These are phyloP conservation scores for Leucania comma DNA, from an alignment of 2,888 invertebrate genomes.

Conservation along the genomic window DNA sequence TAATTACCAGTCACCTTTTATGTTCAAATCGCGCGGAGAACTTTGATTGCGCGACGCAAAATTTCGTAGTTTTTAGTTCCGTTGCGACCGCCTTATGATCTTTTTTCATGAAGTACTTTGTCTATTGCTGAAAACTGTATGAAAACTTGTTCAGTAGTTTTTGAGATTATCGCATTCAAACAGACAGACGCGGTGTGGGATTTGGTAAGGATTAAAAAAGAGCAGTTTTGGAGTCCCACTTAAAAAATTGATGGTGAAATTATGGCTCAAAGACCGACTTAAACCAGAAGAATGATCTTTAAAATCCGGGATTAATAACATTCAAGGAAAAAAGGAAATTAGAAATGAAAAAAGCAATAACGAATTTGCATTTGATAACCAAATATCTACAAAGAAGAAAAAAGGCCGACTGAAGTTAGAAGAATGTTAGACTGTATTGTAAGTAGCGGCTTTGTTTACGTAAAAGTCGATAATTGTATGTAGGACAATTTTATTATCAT, in stretches of 20 bases:
- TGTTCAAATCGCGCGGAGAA: too few relatives aligned
- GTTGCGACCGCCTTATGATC: too few relatives aligned
- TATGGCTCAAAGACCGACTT: slow-evolving; percentile 14
- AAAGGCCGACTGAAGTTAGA: background rate
- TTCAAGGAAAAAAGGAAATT: slow-evolving; percentile 4
- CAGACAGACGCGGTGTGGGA: too few relatives aligned
- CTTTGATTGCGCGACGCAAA: too few relatives aligned
- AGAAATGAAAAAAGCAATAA: slow-evolving; percentile 6
- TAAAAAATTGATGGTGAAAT: slow-evolving; percentile 29
- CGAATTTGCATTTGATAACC: background rate
- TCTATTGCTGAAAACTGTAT: too few relatives aligned
- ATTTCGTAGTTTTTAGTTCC: too few relatives aligned
- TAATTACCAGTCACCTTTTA: too few relatives aligned
- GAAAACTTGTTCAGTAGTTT: too few relatives aligned
- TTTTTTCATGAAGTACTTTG: too few relatives aligned
- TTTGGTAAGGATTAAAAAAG: background rate
- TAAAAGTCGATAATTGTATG: background rate
- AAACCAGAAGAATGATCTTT: slow-evolving; percentile 1
- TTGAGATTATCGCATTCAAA: too few relatives aligned
- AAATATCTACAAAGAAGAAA: background rate
- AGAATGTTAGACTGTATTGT: background rate
- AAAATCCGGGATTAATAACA: slow-evolving; percentile 27
- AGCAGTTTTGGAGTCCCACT: background rate
- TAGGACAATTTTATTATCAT: too few relatives aligned
- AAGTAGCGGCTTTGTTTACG: background rate